phyloP scores from a whole-genome alignment of 1,140 invertebrate genomes.

The Harpegnathos saltator region DNA sequence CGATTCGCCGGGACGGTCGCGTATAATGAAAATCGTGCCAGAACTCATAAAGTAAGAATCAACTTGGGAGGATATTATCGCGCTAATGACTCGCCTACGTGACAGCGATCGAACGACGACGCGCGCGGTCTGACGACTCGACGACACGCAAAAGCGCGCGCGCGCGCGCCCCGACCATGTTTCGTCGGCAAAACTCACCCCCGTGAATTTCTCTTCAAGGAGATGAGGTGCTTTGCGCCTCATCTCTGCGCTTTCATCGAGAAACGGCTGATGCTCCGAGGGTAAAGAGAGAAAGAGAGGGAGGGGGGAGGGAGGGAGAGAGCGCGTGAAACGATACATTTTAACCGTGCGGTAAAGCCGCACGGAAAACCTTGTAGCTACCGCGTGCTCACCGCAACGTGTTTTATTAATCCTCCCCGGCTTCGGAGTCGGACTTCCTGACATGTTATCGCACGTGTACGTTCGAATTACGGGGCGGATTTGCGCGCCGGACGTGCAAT shows the following conservation, averaged over 20 bases:
- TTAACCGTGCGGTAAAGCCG: background rate
- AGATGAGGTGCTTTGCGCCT: too few species aligned
- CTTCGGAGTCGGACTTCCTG: slow-evolving; percentile 18
- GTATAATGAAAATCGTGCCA: slow-evolving; percentile 54
- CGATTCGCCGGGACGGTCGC: slow-evolving; percentile 18
- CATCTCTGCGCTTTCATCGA: background rate
- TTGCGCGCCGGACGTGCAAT: slow-evolving; percentile 57
- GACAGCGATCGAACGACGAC: background rate
- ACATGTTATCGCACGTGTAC: slow-evolving; percentile 28
- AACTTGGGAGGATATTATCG: slow-evolving; percentile 19
- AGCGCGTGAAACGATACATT: background rate
- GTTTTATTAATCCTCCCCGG: slow-evolving; percentile 45
- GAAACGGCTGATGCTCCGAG: background rate
- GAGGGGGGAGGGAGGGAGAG: too few species aligned
- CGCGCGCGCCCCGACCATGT: too few species aligned
- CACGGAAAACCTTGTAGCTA: slow-evolving; percentile 2
- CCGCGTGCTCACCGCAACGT: slow-evolving; percentile 24
- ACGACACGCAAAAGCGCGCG: background rate
- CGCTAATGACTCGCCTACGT: slow-evolving; percentile 29
- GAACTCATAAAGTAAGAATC: slow-evolving; percentile 51
- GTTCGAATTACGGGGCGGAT: slow-evolving; percentile 58
- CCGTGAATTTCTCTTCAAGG: too few species aligned
- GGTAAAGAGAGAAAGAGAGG: too few species aligned
- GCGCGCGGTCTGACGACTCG: too few species aligned
- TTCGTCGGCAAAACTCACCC: too few species aligned